These are phyloP conservation scores for Heliconius hermathena DNA, from an alignment of 1,140 invertebrate species.

Conservation along the genomic window DNA sequence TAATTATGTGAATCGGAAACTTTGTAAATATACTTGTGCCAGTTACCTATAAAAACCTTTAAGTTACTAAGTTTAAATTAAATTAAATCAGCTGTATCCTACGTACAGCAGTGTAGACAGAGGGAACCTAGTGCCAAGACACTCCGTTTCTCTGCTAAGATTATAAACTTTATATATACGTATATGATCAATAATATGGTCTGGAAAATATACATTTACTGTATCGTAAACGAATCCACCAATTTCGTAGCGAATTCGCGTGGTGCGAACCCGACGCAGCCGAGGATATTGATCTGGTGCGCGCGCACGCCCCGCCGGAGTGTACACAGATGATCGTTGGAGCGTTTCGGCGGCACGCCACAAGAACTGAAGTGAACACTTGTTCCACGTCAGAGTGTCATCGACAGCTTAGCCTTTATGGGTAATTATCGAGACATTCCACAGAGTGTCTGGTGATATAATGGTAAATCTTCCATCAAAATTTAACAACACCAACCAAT, in stretches of 20 bases:
- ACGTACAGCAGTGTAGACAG: too few species aligned
- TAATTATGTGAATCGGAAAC: neutral
- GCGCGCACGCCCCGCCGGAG: constrained; percentile 72
- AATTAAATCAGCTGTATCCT: too few species aligned
- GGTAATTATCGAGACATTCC: constrained; percentile 1
- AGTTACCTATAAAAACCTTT: neutral
- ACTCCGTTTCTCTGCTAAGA: neutral
- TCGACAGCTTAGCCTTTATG: constrained; percentile 42
- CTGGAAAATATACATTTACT: constrained; percentile 35
- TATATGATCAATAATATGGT: neutral
- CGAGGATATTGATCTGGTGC: constrained; percentile 76
- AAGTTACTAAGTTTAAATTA: neutral
- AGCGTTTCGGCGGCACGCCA: constrained; percentile 66
- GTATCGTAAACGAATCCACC: constrained; percentile 47
- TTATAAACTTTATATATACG: neutral
- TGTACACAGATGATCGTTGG: constrained; percentile 73
- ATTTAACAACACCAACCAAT: too few species aligned
- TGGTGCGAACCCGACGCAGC: constrained; percentile 66
- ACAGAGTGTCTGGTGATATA: neutral
- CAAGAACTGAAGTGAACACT: constrained; percentile 72
- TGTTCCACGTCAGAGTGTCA: constrained; percentile 62
- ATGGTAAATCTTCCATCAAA: neutral
- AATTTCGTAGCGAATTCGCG: constrained; percentile 64
- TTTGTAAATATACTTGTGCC: constrained; percentile 13
- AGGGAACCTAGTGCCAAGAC: too few species aligned